Evolutionary conservation across 2,888 invertebrate species (phyloP), one percentile per base, ranked within the genome.

Genomic region (Agrochola lychnidis): DNA sequence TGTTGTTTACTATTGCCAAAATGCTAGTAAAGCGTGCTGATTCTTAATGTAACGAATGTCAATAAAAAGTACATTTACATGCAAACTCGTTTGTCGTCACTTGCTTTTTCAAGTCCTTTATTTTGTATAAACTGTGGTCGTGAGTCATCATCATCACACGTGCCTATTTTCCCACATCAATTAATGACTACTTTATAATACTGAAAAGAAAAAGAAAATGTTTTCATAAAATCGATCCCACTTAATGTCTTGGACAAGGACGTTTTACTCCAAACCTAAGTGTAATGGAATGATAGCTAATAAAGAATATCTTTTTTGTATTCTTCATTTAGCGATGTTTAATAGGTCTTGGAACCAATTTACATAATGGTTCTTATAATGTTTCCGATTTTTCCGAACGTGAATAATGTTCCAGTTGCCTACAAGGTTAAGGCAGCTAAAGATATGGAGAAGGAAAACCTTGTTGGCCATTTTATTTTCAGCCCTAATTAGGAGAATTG

Each of bases 211-310:
- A 57, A 61, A 73, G 72, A 42, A 71, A 36, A 14, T 40, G 16
- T 45, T 67, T 74, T 25, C 57, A 42, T 63, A 53, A 56, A 84
- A 87, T 87, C 76, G 86, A 86, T 85, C 36, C 48, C 36, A 62
- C 12, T 63, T 70, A 72, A 73, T 59, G 14, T 71, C 57, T 48
- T 30, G 51, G 45, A 56, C 81, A 73, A 85, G 83, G 87, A 73
- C 79, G 48, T 19, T 56, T 22, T 40, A 56, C 66, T 61, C 40
- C 42, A n/a, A 70, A 70, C 59, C 62, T 79, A 75, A 75, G 48
- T 77, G 56, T 78, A 30, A 30, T 30, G 1, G 1, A 83, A 81
- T 77, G 59, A 76, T 62, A 36, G 45, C 61, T 64, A 66, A 78
- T 77, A 14, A 70, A 73, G 36, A 72, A 70, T 57, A 40, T 45